A percentile compares a stretch with the other conserved stretches of the same genome.
phyloP scores from a whole-genome alignment of 2,113 vertebrate species.

The Mustela lutreola region DNA sequence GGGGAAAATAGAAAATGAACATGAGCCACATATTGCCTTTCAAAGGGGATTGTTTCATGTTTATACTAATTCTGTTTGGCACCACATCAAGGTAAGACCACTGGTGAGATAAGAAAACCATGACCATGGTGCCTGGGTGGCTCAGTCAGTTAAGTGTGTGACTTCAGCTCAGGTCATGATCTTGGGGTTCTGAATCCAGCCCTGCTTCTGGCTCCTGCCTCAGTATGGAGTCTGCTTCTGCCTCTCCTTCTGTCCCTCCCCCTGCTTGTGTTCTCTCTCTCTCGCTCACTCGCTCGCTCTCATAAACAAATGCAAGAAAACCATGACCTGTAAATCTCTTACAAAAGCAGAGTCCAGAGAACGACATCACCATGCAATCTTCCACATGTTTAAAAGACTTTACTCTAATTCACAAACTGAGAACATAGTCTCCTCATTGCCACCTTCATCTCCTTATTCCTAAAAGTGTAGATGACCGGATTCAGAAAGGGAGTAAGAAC shows the following conservation, averaged over 20 bases:
- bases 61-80: not conserved
- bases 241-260: not conserved
- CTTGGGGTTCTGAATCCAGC: not conserved
- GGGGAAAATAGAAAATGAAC: not conserved
- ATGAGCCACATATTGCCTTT: not conserved
- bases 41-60: not conserved
- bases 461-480: conserved; percentile 63
- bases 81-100: not conserved
- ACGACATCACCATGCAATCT: not conserved
- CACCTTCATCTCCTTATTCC: conserved; percentile 71
- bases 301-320: not conserved
- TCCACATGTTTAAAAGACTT: conserved; percentile 19
- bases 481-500: conserved; percentile 73
- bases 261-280: too few relatives aligned
- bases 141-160: not conserved
- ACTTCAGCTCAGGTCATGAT: not conserved
- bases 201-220: not conserved
- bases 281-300: not conserved
- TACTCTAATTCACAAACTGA: conserved; percentile 49
- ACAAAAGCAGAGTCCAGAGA: not conserved
- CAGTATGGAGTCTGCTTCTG: not conserved
- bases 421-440: conserved; percentile 49
- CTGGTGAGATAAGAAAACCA: not conserved
- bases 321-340: not conserved
- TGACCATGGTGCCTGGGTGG: not conserved